phyloP scores from a whole-genome alignment of 2,797 vertebrate species.

The Lates japonicus region DNA sequence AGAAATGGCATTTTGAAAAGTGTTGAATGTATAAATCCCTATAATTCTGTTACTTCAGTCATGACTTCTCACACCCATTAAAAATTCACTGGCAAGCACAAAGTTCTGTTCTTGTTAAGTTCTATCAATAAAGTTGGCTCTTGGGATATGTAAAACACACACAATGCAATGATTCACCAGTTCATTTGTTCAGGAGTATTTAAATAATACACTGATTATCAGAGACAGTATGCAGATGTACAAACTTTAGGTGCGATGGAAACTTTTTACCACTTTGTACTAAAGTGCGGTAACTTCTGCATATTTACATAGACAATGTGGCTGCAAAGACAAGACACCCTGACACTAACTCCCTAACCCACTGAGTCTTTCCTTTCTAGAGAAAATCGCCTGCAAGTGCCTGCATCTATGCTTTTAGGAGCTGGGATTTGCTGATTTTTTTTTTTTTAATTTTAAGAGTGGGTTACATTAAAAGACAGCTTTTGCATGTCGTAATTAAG shows the following conservation, averaged over 20 bases:
- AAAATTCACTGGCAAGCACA: slow-evolving; percentile 82
- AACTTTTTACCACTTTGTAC: neutral
- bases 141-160: slow-evolving; percentile 54
- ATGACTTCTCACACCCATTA: slow-evolving; percentile 79
- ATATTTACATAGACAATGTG: neutral
- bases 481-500: neutral
- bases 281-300: neutral
- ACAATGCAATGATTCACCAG: slow-evolving; percentile 17
- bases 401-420: neutral
- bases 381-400: neutral
- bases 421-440: neutral
- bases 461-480: neutral
- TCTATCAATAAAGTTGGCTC: slow-evolving; percentile 55
- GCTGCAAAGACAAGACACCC: neutral
- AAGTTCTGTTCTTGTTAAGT: slow-evolving; percentile 52
- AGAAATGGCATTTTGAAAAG: slow-evolving; percentile 69
- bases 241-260: slow-evolving; percentile 9
- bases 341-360: neutral
- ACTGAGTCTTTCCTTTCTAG: neutral
- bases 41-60: slow-evolving; percentile 76
- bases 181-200: slow-evolving; percentile 16
- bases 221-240: neutral
- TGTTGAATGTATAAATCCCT: slow-evolving; percentile 80
- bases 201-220: slow-evolving; percentile 11
- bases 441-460: no score